Conservation (phyloP, 2,797 vertebrate species). For the Pangasius krempfi region DNA sequence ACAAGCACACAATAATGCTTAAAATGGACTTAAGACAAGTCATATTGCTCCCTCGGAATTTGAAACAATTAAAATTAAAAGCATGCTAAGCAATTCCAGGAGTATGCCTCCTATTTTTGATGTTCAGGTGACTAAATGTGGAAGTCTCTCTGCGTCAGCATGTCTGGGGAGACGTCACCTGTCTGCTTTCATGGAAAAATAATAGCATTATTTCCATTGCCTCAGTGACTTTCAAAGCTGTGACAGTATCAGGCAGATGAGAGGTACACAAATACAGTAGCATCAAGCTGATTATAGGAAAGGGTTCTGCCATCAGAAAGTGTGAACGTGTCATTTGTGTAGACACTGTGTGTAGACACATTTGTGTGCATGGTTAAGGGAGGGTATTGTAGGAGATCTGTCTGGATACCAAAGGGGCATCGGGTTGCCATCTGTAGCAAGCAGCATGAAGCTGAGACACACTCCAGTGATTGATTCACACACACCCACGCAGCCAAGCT, state of each 20-base stretch:
- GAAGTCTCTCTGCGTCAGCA: neutral
- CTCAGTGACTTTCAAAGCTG: neutral
- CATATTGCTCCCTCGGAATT: neutral
- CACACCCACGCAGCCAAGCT: constrained; percentile 11
- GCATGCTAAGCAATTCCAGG: neutral
- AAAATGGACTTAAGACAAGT: neutral
- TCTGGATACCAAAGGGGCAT: constrained; percentile 27
- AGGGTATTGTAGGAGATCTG: constrained; percentile 26
- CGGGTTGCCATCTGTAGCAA: constrained; percentile 48
- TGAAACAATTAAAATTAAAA: neutral
- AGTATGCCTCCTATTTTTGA: neutral
- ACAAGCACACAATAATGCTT: neutral
- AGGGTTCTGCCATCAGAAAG: neutral
- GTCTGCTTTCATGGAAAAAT: neutral
- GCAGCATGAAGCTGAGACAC: constrained; percentile 20
- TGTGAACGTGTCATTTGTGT: constrained; percentile 14
- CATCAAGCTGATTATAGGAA: neutral
- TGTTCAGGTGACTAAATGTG: constrained; percentile 15
- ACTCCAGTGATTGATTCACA: constrained; percentile 19
- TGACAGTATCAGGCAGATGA: neutral
- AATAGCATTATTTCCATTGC: neutral
- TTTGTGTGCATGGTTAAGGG: constrained; percentile 22
- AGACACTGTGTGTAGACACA: constrained; percentile 22
- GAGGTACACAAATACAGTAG: neutral
- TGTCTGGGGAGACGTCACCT: neutral